A percentile compares a stretch with the other conserved stretches of the same genome.
Conservation (phyloP, 2,888 invertebrate genomes). For the Andrena chrysosceles region DNA sequence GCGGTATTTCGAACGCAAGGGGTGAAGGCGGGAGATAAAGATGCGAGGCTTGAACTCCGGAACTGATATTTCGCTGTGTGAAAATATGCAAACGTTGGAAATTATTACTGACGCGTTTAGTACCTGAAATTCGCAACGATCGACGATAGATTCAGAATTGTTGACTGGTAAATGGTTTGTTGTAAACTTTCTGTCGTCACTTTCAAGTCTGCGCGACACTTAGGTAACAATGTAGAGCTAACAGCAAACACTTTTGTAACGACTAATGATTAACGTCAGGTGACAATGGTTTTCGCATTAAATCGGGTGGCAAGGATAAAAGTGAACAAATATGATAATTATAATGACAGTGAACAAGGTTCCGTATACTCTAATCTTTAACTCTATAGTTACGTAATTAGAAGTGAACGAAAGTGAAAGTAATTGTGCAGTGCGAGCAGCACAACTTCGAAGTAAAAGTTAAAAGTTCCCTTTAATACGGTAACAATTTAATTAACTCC, state of each 20-base stretch:
- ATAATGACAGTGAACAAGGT: no score
- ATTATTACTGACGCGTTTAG: neutral
- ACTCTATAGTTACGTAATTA: neutral
- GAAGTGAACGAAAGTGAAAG: neutral
- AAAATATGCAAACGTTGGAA: neutral
- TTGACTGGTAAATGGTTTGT: neutral
- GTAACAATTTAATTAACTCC: constrained; percentile 1
- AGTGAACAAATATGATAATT: neutral
- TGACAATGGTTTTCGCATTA: neutral
- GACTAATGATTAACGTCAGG: no score
- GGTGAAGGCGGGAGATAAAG: neutral
- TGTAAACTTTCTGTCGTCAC: no score
- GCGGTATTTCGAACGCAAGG: constrained; percentile 24
- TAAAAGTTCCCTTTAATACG: neutral
- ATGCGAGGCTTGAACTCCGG: neutral
- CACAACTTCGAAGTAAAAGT: neutral
- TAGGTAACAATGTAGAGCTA: neutral
- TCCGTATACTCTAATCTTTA: neutral
- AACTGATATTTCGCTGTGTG: neutral
- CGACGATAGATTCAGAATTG: neutral
- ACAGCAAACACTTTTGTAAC: no score
- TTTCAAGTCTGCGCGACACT: neutral
- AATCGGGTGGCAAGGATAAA: neutral
- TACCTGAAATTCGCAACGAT: neutral
- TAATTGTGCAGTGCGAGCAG: neutral